Evolutionary conservation across 2,888 invertebrate genomes (phyloP), one percentile per base, ranked within the genome.

Genomic region (Rhagium mordax): DNA sequence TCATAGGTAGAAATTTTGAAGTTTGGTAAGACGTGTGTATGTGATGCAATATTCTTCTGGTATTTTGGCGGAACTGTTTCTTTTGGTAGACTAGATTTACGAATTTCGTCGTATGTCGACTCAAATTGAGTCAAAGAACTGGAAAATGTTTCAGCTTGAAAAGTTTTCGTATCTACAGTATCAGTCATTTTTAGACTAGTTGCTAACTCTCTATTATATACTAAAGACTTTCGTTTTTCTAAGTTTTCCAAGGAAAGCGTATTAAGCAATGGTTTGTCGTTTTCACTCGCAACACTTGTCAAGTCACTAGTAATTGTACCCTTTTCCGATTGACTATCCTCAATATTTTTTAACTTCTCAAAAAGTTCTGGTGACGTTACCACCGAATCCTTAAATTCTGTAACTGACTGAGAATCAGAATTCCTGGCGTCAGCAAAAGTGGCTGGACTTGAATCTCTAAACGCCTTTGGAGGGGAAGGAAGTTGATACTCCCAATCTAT

Each of bases 381-480:
- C n/a, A 88, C 86, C 0, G 87, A 87, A 77, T 88, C 87, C n/a
- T 84, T 82, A 24, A 79, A 86, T 75, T 87, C 87, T 1, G 83
- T 80, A n/a, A 79, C 68, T 5, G 80, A 75, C 41, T 64, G 66
- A 16, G 73, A 70, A 21, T 78, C 75, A 4, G 76, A 75, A 27
- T 73, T 74, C 49, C 80, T 79, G 8, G 76, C 68, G 49, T 80
- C 82, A 5, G 82, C 80, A 33, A 81, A 74, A 75, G 78, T 82
- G 8, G 80, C 79, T 6, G 88, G 87, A 79, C 85, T 86, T 6
- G 83, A 78, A 76, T 91, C 91, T 62, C 90, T 85, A 82, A 91
- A 90, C 15, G 89, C 90, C 65, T 89, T 89, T 0, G 92, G 92
- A 0, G 92, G 92, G 0, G 91, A 91, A 0, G 92, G 92, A 51